Conservation (phyloP, 2,888 invertebrate genomes). For the Baronia brevicornis region DNA sequence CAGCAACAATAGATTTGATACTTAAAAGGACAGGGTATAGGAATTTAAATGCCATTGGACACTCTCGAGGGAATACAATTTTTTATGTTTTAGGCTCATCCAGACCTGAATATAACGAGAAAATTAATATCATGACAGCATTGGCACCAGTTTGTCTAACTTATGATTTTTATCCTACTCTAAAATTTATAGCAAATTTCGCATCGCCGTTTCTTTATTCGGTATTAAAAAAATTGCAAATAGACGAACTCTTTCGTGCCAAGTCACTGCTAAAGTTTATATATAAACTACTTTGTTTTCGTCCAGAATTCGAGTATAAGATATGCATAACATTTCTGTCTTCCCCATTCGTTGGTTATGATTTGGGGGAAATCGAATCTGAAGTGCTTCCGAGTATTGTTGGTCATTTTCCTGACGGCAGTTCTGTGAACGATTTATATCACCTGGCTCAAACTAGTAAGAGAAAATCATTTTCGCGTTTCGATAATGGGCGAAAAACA, state of each 20-base stretch:
- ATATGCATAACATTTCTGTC: slow-evolving; percentile 16
- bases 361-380: slow-evolving; percentile 26
- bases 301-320: slow-evolving; percentile 11
- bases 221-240: slow-evolving; percentile 2
- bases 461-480: slow-evolving; percentile 27
- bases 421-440: slow-evolving; percentile 30
- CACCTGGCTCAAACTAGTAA: slow-evolving; percentile 31
- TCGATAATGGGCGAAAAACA: slow-evolving; percentile 13
- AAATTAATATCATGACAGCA: slow-evolving; percentile 68
- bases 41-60: slow-evolving; percentile 79
- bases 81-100: slow-evolving; percentile 73
- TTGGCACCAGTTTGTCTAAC: slow-evolving; percentile 43
- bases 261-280: slow-evolving; percentile 4
- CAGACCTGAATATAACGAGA: slow-evolving; percentile 74
- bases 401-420: slow-evolving; percentile 34
- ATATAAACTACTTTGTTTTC: slow-evolving; percentile 15
- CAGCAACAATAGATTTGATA: slow-evolving; percentile 72
- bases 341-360: slow-evolving; percentile 18
- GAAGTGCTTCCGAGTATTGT: slow-evolving; percentile 24
- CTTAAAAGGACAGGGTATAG: slow-evolving; percentile 57
- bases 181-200: too few species aligned
- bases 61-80: slow-evolving; percentile 80
- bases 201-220: slow-evolving; percentile 13
- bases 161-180: too few species aligned
- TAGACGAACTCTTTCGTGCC: slow-evolving; percentile 17